Percentiles rank a stretch among this genome's conserved stretches.
These are phyloP conservation scores for Drosophila sp. DNA, from an alignment of 1,140 invertebrate species.

Conservation along the genomic window DNA sequence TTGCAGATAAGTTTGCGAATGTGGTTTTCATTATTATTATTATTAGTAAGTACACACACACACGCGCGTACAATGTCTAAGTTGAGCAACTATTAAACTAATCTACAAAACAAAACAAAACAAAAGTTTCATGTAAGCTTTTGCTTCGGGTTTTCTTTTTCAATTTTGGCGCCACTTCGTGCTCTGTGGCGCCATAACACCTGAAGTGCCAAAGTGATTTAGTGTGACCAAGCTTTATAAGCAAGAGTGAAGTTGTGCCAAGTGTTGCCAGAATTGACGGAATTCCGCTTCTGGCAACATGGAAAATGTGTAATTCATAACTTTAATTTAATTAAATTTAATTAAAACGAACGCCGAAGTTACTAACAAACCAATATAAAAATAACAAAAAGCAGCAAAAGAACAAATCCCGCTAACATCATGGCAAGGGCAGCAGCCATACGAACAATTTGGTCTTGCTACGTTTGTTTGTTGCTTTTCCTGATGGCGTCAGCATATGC, in stretches of 20 bases:
- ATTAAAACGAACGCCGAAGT: slow-evolving; percentile 1
- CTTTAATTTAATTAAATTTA: slow-evolving; percentile 9
- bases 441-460: background rate
- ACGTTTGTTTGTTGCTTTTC: slow-evolving; percentile 6
- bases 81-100: background rate
- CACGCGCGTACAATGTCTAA: background rate
- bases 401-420: background rate
- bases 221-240: background rate
- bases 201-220: background rate
- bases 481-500: slow-evolving; percentile 68
- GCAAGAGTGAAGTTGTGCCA: background rate
- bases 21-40: background rate
- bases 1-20: background rate
- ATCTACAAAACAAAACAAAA: background rate
- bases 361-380: background rate
- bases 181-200: background rate
- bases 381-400: background rate
- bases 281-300: slow-evolving; percentile 11
- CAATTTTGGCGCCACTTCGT: background rate
- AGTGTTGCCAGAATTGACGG: slow-evolving; percentile 4
- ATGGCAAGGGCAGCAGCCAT: background rate
- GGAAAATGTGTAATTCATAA: slow-evolving; percentile 11
- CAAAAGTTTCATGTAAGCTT: background rate
- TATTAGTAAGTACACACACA: background rate
- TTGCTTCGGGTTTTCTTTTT: background rate